Evolutionary conservation across 1,140 invertebrate species (phyloP), one percentile per base, ranked within the genome.

Genomic region (Stegodyphus dumicola): DNA sequence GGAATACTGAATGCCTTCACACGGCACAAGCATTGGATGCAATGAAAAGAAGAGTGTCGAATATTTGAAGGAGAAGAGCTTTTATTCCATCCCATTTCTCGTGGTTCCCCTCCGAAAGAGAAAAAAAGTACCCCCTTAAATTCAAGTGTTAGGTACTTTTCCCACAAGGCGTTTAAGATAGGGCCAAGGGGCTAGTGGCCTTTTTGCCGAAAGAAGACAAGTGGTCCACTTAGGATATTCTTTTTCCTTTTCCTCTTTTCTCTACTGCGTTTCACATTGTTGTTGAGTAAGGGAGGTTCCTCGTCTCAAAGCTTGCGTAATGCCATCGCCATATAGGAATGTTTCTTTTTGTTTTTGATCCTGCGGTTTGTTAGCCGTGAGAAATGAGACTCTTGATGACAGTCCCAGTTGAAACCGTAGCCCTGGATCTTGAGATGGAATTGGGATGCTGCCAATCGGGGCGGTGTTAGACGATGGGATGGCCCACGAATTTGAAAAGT

Each of bases 101-200:
- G 33, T 33, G 33, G 33, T 33, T 33, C 33, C 33, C 5, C 48
- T 51, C 51, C 49, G 54, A 60, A 60, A 76, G 18, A 64, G 17
- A 48, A 48, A 3, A 10, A 33, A 48, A 33, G 49, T 64, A 77
- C 11, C 73, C 56, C 75, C 60, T 77, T 33, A 77, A 77, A 60
- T 77, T 77, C 18, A 77, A 77, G 75, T 77, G 74, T 64, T 60
- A 56, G 75, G 60, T 64, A 15, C 75, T 77, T 77, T 77, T 77
- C 75, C 60, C 75, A 77, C 75, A 17, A 77, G 60, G 18, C 75
- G 49, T 77, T 77, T 77, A 77, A 77, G 75, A 77, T 77, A 65
- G 17, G 60, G 49, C 18, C 18, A 77, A 77, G 54, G 56, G 18
- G 48, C 52, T 77, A 64, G 17, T n/a, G 77, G 52, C 67, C 77